Conservation (phyloP, 2,113 vertebrate genomes). For the Notechis scutatus region DNA sequence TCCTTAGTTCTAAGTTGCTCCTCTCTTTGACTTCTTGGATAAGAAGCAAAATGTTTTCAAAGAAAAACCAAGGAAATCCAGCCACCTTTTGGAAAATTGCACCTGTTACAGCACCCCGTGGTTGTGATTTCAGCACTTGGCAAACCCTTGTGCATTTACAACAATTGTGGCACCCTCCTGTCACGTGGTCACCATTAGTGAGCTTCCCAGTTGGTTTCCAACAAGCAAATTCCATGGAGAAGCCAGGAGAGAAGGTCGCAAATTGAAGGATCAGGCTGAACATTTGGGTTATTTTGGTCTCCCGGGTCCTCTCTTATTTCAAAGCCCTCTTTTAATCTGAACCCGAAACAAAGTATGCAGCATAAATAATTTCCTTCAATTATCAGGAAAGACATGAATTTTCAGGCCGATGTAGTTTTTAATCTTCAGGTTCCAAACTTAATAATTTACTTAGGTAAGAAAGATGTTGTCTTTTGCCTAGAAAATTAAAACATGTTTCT, state of each 20-base stretch:
- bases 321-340: slow-evolving; percentile 64
- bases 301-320: slow-evolving; percentile 51
- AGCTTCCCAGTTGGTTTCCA: not conserved
- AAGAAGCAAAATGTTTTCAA: not conserved
- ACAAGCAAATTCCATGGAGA: not conserved
- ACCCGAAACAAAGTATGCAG: slow-evolving; percentile 66
- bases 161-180: not conserved
- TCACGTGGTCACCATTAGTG: not conserved
- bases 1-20: no score
- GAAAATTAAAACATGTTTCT: slow-evolving; percentile 58
- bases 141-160: not conserved
- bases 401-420: slow-evolving; percentile 89
- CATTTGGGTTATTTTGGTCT: slow-evolving; percentile 42
- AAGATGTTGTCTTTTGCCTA: not conserved
- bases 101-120: no score
- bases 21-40: not conserved
- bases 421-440: slow-evolving; percentile 80
- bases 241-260: not conserved
- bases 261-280: slow-evolving; percentile 6
- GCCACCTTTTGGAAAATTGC: not conserved
- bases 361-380: slow-evolving; percentile 80
- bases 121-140: not conserved
- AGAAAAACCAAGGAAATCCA: not conserved
- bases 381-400: slow-evolving; percentile 82
- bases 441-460: slow-evolving; percentile 77